Conservation (phyloP, 2,113 vertebrate species). For the Miniopterus natalensis region DNA sequence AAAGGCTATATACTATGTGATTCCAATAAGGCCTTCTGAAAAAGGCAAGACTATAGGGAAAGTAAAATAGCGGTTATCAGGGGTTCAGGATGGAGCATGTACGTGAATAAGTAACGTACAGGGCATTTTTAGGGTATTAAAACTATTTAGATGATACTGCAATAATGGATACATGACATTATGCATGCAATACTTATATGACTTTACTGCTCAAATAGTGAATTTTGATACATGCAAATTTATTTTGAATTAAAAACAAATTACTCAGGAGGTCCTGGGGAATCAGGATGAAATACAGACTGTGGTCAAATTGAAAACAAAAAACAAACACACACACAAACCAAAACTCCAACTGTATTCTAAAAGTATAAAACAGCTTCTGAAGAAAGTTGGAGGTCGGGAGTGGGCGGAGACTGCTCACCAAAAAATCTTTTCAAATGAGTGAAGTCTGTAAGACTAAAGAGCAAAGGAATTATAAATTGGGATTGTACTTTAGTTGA, state of each 20-base stretch:
- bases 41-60: not conserved
- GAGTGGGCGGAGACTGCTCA: rapidly evolving
- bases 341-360: not conserved
- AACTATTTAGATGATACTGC: not conserved
- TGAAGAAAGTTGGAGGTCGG: not conserved
- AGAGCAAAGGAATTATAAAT: not conserved
- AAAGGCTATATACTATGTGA: not conserved
- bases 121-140: not conserved
- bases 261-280: not conserved
- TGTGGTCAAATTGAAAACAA: not conserved
- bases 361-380: not conserved
- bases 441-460: not conserved
- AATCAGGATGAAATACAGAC: not conserved
- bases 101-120: not conserved
- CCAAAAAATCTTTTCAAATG: not conserved
- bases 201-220: not conserved
- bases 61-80: not conserved
- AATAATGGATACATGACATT: not conserved
- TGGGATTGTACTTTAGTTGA: not conserved
- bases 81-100: not conserved
- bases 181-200: not conserved
- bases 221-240: not conserved
- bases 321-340: not conserved
- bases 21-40: not conserved
- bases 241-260: not conserved